Evolutionary conservation across 2,113 vertebrate genomes (phyloP), one percentile per base, ranked within the genome.

Genomic region (Urocynchramus pylzowi): DNA sequence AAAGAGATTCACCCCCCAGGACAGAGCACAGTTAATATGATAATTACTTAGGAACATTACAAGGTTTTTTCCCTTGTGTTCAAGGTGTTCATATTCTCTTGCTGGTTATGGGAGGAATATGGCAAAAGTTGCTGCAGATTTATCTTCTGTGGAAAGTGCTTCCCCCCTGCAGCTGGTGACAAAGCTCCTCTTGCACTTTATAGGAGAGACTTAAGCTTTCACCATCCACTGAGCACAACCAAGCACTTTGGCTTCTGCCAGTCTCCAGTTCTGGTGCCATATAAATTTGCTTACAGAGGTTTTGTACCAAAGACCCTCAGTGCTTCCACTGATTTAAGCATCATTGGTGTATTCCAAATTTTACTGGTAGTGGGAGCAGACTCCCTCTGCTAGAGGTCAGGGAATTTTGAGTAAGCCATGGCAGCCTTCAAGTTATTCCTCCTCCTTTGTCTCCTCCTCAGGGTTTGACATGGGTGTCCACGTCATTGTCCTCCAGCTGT

Each of bases 151-250:
- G n/a, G n/a, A 24, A 84, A 61, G 37, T 15, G 9, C 54, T 74
- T 65, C 27, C 22, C 47, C 23, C 31, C 35, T 64, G 37, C 59
- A 61, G 41, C 53, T 73, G 41, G 15, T 64, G 67, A 39, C 41
- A 20, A 8, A 92, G 68, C 45, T 88, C 30, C 30, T 45, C 31
- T 73, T 57, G 69, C 18, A 8, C 31, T 6, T 6, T 6, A 16
- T 4, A 2, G 49, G 27, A 50, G 54, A 67, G 82, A 44, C 35
- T 23, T 27, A 67, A 88, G 50, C 37, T 53, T 56, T 71, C 9
- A 3, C 33, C 27, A 16, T 19, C 24, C 39, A 0, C 10, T 7
- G 56, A 53, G 47, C 42, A 27, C 2, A 0, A 11, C 15, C 27
- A 37, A 35, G 7, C 9, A 5, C 42, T 84, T 84, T 47, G 42